Percentiles rank a stretch among this genome's conserved stretches.
Evolutionary conservation across 2,888 invertebrate species (phyloP).

Genomic region (Tenthredo notha): DNA sequence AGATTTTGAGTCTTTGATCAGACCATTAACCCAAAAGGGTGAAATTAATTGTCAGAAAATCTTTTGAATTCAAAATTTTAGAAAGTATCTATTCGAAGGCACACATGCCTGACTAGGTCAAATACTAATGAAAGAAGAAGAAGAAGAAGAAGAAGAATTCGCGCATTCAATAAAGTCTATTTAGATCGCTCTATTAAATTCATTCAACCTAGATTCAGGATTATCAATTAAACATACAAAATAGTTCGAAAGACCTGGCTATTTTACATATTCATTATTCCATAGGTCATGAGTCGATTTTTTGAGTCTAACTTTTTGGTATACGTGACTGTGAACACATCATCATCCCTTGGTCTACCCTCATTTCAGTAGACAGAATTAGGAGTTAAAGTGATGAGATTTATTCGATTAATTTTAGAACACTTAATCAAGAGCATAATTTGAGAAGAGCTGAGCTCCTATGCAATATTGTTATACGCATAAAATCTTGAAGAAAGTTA

Average conservation of each 20-base stretch:
- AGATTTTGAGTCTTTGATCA: background rate
- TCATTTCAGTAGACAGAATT: background rate
- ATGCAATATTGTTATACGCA: background rate
- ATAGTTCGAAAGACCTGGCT: background rate
- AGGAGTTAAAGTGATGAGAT: background rate
- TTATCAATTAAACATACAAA: background rate
- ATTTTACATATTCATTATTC: background rate
- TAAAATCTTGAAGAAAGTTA: background rate
- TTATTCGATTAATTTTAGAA: background rate
- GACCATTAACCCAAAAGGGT: background rate
- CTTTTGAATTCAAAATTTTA: background rate
- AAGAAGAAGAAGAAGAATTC: background rate
- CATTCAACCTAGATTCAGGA: background rate
- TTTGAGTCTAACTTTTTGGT: background rate
- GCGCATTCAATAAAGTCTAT: background rate
- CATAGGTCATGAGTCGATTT: background rate
- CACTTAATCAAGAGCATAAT: background rate
- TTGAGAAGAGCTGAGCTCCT: background rate
- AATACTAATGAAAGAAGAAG: background rate
- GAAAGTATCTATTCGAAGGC: background rate
- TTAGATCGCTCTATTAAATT: background rate
- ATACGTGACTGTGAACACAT: slow-evolving; percentile 19
- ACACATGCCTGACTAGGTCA: background rate
- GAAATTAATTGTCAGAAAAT: background rate
- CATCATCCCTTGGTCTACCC: background rate